Conservation (phyloP, 2,888 invertebrate genomes). For the Eristalinus aeneus region DNA sequence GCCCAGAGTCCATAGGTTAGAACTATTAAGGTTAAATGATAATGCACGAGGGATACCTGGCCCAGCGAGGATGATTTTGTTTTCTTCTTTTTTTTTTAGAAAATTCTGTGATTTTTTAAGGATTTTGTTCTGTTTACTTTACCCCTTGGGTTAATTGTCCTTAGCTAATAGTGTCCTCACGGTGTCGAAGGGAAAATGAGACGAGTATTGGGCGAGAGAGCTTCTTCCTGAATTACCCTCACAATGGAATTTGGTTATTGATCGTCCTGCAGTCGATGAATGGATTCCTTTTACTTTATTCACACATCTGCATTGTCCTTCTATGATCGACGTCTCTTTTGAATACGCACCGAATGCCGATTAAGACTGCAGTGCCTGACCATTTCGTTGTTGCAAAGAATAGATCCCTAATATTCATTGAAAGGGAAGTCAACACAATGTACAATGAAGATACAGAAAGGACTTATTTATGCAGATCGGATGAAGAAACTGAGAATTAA, state of each 20-base stretch:
- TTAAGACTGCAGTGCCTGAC: conserved; percentile 44
- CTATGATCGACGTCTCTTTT: conserved; percentile 31
- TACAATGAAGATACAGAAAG: conserved; percentile 54
- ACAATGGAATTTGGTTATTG: conserved; percentile 67
- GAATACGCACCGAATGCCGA: conserved; percentile 19
- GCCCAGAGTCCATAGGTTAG: conserved; percentile 67
- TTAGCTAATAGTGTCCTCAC: conserved; percentile 30
- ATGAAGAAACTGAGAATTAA: conserved; percentile 4
- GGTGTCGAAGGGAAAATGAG: background rate
- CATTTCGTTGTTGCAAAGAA: conserved; percentile 34
- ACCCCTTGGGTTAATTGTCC: conserved; percentile 38
- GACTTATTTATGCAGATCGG: conserved; percentile 61
- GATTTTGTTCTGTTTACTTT: conserved; percentile 27
- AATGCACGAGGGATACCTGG: conserved; percentile 22
- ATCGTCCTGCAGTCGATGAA: conserved; percentile 58
- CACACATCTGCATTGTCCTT: conserved; percentile 53
- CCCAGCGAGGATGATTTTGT: background rate
- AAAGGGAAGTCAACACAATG: conserved; percentile 52
- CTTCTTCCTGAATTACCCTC: conserved; percentile 43
- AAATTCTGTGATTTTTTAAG: conserved; percentile 20
- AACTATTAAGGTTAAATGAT: conserved; percentile 70
- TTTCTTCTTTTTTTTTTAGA: background rate
- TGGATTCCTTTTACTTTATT: conserved; percentile 44
- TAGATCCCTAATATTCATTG: conserved; percentile 32
- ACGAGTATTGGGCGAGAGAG: conserved; percentile 8